phyloP scores from a whole-genome alignment of 2,113 vertebrate genomes.

The Morone saxatilis region DNA sequence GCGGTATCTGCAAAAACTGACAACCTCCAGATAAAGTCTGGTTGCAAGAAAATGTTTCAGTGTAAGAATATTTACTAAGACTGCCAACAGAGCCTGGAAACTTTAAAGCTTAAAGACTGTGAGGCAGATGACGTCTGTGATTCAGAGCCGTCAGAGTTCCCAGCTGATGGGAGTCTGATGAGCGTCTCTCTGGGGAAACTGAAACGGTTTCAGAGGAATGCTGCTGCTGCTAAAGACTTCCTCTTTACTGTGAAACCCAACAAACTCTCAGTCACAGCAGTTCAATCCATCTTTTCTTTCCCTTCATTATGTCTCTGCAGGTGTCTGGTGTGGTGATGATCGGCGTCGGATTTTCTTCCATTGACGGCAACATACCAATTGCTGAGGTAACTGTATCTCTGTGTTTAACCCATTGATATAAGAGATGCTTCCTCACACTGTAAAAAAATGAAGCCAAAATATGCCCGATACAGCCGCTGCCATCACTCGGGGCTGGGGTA shows the following conservation, averaged over 20 bases:
- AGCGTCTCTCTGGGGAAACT: conserved; percentile 39
- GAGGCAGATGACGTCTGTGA: conserved; percentile 8
- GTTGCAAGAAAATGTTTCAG: neutral
- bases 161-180: conserved; percentile 37
- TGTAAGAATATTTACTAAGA: neutral
- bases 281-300: neutral
- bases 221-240: conserved; percentile 35
- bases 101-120: neutral
- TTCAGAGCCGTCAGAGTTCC: neutral
- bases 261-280: neutral
- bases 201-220: conserved; percentile 55
- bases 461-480: no score
- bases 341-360: conserved; percentile 66
- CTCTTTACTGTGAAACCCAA: neutral
- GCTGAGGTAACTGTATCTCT: conserved; percentile 53
- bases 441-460: no score
- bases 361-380: conserved; percentile 48
- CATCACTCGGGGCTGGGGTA: no score
- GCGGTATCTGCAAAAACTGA: neutral
- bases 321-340: conserved; percentile 76
- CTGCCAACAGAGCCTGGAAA: neutral
- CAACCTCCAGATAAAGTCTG: neutral
- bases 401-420: neutral
- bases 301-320: conserved; percentile 47
- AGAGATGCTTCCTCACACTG: no score